phyloP scores from a whole-genome alignment of 1,140 invertebrate species.

The Portunus trituberculatus region DNA sequence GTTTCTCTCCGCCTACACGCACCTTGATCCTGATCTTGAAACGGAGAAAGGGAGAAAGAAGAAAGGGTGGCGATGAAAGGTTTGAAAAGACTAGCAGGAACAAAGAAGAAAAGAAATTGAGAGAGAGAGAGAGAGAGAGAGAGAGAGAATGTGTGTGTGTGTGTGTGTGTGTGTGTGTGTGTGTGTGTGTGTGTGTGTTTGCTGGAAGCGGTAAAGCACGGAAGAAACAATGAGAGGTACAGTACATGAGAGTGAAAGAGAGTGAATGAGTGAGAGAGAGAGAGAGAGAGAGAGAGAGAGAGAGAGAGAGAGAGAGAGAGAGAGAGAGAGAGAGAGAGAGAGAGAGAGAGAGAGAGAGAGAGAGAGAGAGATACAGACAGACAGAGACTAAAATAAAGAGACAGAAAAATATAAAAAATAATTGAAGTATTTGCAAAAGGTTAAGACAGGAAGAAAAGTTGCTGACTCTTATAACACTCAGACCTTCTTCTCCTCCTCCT shows the following conservation, averaged over 20 bases:
- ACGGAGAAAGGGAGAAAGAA: not conserved
- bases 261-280: not conserved
- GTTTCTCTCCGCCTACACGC: no score
- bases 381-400: no score
- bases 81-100: not conserved
- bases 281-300: not conserved
- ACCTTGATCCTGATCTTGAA: not conserved
- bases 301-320: not conserved
- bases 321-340: not conserved
- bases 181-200: no score
- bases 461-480: no score
- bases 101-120: not conserved
- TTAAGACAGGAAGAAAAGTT: no score
- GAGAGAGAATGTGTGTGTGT: no score
- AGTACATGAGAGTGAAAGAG: not conserved
- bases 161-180: no score
- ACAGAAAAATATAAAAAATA: no score
- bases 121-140: no score
- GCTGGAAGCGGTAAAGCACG: no score
- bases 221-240: not conserved
- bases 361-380: not conserved
- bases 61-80: not conserved
- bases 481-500: no score
- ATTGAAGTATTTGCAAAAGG: no score
- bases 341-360: not conserved